These are phyloP conservation scores for Ianthella basta DNA, from an alignment of 37 sponge, comb jelly and placozoan genomes.

Conservation along the genomic window DNA sequence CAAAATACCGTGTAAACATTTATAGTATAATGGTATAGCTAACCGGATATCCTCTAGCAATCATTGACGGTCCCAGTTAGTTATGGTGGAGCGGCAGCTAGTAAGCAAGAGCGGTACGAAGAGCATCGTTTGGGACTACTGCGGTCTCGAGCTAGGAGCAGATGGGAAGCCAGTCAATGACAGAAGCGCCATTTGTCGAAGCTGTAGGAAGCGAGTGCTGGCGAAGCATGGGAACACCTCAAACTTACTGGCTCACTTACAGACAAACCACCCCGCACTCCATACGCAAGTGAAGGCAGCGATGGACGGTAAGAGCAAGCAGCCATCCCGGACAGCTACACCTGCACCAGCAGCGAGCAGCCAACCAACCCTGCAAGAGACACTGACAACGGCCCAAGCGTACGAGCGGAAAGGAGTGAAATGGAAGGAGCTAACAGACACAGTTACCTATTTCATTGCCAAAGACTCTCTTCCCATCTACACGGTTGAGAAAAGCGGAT, in stretches of 20 bases:
- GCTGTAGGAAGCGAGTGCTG: slow-evolving; percentile 16
- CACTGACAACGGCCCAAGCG: not conserved
- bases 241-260: slow-evolving; percentile 31
- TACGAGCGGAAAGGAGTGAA: slow-evolving; percentile 29
- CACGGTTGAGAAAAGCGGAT: slow-evolving; percentile 35
- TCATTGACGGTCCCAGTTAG: too few relatives aligned
- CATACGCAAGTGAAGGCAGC: slow-evolving; percentile 12
- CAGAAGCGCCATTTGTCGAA: slow-evolving; percentile 16
- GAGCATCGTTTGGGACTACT: slow-evolving; percentile 26
- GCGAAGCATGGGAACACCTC: slow-evolving; percentile 45
- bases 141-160: not conserved
- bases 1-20: not conserved
- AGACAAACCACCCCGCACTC: slow-evolving; percentile 19
- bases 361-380: slow-evolving; percentile 22
- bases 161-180: slow-evolving; percentile 20
- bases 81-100: not conserved
- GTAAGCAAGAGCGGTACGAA: slow-evolving; percentile 27
- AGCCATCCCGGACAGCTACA: not conserved
- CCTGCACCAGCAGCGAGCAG: not conserved
- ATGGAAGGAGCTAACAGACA: slow-evolving; percentile 47
- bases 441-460: slow-evolving; percentile 30
- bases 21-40: slow-evolving; percentile 1
- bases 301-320: slow-evolving; percentile 28
- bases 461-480: slow-evolving; percentile 35
- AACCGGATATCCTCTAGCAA: not conserved